A percentile compares a stretch with the other conserved stretches of the same genome.
Conservation (phyloP, 2,888 invertebrate species). For the Drosophila mettleri region DNA sequence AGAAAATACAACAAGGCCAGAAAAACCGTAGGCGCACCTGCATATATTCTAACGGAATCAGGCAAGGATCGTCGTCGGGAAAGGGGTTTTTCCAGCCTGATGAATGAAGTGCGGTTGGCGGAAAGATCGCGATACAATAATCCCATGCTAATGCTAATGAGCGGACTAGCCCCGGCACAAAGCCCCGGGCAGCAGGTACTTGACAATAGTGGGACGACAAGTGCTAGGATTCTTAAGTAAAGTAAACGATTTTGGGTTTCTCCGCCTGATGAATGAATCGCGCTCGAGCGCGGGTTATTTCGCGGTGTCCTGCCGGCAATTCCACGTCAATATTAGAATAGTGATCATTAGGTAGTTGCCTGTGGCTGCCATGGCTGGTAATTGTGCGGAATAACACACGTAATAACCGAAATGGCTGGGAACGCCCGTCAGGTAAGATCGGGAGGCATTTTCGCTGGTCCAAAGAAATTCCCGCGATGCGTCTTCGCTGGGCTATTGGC, state of each 20-base stretch:
- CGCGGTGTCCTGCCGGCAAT: slow-evolving; percentile 56
- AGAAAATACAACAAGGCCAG: slow-evolving; percentile 20
- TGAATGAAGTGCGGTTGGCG: slow-evolving; percentile 61
- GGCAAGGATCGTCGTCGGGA: slow-evolving; percentile 3
- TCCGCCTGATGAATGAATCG: slow-evolving; percentile 69
- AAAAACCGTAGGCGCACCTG: slow-evolving; percentile 62
- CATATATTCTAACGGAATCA: slow-evolving; percentile 59
- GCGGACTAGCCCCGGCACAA: slow-evolving; percentile 47
- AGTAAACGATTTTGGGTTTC: slow-evolving; percentile 37
- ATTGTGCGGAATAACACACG: slow-evolving; percentile 78
- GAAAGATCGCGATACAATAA: slow-evolving; percentile 43
- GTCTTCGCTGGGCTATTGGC: slow-evolving; percentile 17
- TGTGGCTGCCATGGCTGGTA: slow-evolving; percentile 47
- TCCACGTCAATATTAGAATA: slow-evolving; percentile 50
- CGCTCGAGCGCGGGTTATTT: slow-evolving; percentile 68
- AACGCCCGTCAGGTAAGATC: slow-evolving; percentile 61
- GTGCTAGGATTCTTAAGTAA: slow-evolving; percentile 43
- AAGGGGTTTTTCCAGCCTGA: slow-evolving; percentile 59
- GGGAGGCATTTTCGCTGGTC: slow-evolving; percentile 13
- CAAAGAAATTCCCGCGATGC: slow-evolving; percentile 36
- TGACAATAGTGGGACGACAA: slow-evolving; percentile 56
- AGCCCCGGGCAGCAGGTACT: slow-evolving; percentile 61
- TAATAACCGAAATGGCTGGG: slow-evolving; percentile 68
- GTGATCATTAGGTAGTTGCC: slow-evolving; percentile 64
- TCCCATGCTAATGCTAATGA: slow-evolving; percentile 71